Conservation (phyloP, 2,113 vertebrate species). For the Amblyopsis rosae region DNA sequence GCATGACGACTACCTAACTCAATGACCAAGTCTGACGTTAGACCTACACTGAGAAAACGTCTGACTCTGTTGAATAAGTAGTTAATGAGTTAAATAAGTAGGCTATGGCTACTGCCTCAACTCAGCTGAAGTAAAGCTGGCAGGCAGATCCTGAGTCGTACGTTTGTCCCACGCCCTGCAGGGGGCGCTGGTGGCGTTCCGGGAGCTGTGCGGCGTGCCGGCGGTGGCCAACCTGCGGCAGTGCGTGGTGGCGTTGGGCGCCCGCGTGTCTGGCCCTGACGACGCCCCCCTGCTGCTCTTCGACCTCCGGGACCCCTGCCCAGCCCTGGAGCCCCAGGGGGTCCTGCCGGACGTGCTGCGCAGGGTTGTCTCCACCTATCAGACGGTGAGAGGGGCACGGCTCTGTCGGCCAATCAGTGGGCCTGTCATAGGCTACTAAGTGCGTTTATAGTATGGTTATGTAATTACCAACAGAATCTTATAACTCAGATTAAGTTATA, state of each 20-base stretch:
- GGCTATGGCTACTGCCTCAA: too few species aligned
- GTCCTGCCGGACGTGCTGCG: conserved; percentile 90
- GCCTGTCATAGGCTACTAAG: too few species aligned
- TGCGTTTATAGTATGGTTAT: too few species aligned
- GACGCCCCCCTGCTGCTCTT: conserved; percentile 84
- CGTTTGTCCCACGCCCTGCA: conserved; percentile 39
- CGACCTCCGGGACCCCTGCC: conserved; percentile 87
- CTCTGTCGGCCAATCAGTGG: neutral
- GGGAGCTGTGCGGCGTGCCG: conserved; percentile 91
- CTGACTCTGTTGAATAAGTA: too few species aligned
- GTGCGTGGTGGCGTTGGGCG: conserved; percentile 88
- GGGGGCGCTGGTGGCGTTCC: conserved; percentile 90
- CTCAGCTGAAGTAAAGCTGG: too few species aligned
- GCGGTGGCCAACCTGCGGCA: conserved; percentile 95
- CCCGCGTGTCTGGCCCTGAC: conserved; percentile 85
- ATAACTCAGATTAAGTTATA: too few species aligned
- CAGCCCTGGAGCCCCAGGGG: conserved; percentile 89
- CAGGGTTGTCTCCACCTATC: conserved; percentile 88
- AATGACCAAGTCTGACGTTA: too few species aligned
- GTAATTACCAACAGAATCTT: too few species aligned
- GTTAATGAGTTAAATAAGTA: too few species aligned
- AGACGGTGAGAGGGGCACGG: conserved; percentile 79
- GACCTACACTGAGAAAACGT: too few species aligned
- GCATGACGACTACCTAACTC: too few species aligned
- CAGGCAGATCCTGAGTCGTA: too few species aligned